phyloP scores from a whole-genome alignment of 2,888 invertebrate species.

The Himalopsyche kuldschensis region DNA sequence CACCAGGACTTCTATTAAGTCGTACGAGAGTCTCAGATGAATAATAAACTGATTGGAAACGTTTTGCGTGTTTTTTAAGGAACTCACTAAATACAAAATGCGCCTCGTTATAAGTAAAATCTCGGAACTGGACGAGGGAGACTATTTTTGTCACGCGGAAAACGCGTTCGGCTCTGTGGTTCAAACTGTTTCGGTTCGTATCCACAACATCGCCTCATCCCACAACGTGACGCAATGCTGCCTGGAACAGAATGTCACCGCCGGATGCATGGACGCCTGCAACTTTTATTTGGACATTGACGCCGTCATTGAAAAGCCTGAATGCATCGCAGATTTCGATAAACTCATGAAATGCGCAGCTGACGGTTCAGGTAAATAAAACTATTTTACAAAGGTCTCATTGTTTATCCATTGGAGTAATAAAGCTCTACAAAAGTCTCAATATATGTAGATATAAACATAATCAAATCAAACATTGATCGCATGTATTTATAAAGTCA shows the following conservation, averaged over 20 bases:
- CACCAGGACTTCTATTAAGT: no score
- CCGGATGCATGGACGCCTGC: conserved; percentile 80
- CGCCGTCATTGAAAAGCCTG: conserved; percentile 74
- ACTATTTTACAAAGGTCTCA: background rate
- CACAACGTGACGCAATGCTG: conserved; percentile 82
- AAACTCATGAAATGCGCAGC: conserved; percentile 86
- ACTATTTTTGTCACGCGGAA: conserved; percentile 84
- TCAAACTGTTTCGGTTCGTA: conserved; percentile 71
- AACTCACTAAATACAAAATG: conserved; percentile 74
- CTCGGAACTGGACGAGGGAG: conserved; percentile 71
- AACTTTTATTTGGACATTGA: conserved; percentile 82
- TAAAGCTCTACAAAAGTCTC: no score
- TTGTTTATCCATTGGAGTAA: no score
- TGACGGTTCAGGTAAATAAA: conserved; percentile 64
- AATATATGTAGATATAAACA: no score
- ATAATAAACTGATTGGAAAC: no score
- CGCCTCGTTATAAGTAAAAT: conserved; percentile 73
- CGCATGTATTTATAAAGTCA: no score
- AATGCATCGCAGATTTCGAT: conserved; percentile 81
- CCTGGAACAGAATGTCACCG: conserved; percentile 75
- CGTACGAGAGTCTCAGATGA: no score
- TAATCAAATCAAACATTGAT: no score
- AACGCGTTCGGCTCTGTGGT: conserved; percentile 78
- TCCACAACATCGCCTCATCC: conserved; percentile 63
- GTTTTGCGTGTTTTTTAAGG: conserved; percentile 46